Evolutionary conservation across 1,140 invertebrate genomes (phyloP).

Genomic region (Bathynomus jamesi): DNA sequence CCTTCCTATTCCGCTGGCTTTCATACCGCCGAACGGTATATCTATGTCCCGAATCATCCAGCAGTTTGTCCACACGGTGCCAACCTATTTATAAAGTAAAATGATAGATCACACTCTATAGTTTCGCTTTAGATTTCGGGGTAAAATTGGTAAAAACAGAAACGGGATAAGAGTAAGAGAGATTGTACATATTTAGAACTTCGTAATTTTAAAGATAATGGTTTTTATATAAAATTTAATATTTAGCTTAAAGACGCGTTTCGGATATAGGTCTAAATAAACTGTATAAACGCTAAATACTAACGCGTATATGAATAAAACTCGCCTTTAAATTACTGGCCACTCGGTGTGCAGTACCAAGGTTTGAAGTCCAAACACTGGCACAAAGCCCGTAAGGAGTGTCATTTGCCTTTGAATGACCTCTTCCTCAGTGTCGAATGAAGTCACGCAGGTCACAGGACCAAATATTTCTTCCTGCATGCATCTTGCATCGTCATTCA

Average conservation of each 20-base stretch:
- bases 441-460: constrained; percentile 50
- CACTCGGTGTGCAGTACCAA: constrained; percentile 46
- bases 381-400: constrained; percentile 51
- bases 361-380: constrained; percentile 48
- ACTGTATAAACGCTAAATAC: too few relatives aligned
- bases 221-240: too few relatives aligned
- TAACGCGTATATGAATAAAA: too few relatives aligned
- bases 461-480: constrained; percentile 58
- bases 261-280: too few relatives aligned
- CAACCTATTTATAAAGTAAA: constrained; percentile 48
- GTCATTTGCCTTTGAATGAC: constrained; percentile 49
- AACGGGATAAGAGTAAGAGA: too few relatives aligned
- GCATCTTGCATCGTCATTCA: constrained; percentile 45
- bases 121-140: too few relatives aligned
- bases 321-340: too few relatives aligned
- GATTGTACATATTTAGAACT: too few relatives aligned
- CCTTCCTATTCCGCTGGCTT: constrained; percentile 52
- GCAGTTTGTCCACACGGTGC: constrained; percentile 57
- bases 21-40: constrained; percentile 56
- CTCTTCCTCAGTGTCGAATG: constrained; percentile 50
- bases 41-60: constrained; percentile 51
- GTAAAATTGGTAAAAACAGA: too few relatives aligned
- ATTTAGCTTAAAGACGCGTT: too few relatives aligned
- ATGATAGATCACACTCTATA: too few relatives aligned
- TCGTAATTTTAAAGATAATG: too few relatives aligned